A percentile compares a stretch with the other conserved stretches of the same genome.
Evolutionary conservation across 2,113 vertebrate genomes (phyloP).

Genomic region (Oreochromis spilurus): DNA sequence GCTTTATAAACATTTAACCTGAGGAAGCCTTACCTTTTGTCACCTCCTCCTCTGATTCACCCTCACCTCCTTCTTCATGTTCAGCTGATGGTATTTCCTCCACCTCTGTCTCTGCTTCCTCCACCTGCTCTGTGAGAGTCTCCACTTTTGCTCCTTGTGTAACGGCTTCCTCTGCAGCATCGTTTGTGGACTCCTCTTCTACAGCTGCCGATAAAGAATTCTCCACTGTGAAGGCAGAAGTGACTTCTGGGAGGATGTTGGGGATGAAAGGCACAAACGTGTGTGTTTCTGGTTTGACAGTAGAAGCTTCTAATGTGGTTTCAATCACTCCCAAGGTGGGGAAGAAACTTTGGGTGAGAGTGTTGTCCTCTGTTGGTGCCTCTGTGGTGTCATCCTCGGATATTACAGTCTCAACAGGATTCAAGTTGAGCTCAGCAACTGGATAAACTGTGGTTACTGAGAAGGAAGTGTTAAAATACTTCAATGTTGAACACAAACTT

Average conservation of each 20-base stretch:
- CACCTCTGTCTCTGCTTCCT: neutral
- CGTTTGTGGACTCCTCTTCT: constrained; percentile 11
- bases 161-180: neutral
- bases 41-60: neutral
- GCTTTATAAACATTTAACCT: neutral
- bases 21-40: constrained; percentile 13
- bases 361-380: neutral
- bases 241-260: constrained; percentile 7
- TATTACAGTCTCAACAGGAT: neutral
- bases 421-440: constrained; percentile 9
- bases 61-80: constrained; percentile 1
- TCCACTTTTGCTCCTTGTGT: neutral
- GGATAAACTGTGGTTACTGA: constrained; percentile 54
- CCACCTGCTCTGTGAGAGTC: neutral
- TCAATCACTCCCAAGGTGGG: constrained; percentile 32
- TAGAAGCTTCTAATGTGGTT: constrained; percentile 19
- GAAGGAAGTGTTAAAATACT: neutral
- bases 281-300: constrained; percentile 16
- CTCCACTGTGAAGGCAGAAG: neutral
- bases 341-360: constrained; percentile 5
- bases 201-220: neutral
- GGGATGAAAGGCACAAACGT: constrained; percentile 43
- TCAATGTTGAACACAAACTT: neutral
- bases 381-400: neutral
- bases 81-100: constrained; percentile 2